These are phyloP conservation scores for Catharus minimus DNA, from an alignment of 2,113 vertebrate species.

Conservation along the genomic window DNA sequence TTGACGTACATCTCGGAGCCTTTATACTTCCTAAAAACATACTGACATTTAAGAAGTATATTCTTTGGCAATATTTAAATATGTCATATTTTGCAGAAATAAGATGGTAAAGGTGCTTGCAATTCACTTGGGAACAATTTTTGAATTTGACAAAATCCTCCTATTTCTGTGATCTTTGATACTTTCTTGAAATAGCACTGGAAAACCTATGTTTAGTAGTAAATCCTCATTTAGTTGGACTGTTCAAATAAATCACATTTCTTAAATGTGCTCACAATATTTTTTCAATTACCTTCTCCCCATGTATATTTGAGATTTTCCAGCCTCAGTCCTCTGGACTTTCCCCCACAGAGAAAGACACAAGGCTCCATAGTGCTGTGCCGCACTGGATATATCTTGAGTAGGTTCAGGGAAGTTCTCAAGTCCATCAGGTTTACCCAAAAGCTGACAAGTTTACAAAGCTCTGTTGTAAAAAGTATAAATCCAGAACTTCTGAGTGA, in stretches of 20 bases:
- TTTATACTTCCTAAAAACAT: conserved; percentile 27
- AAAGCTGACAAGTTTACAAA: background rate
- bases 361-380: conserved; percentile 67
- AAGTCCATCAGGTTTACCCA: conserved; percentile 79
- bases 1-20: background rate
- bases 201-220: background rate
- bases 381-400: conserved; percentile 69
- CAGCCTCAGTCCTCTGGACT: conserved; percentile 78
- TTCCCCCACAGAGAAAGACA: conserved; percentile 65
- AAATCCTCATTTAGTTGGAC: background rate
- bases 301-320: conserved; percentile 78
- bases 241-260: background rate
- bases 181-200: conserved; percentile 45
- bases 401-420: conserved; percentile 76
- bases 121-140: conserved; percentile 33
- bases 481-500: background rate
- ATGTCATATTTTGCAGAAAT: background rate
- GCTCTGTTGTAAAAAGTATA: background rate
- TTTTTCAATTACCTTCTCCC: conserved; percentile 71
- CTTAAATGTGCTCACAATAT: background rate
- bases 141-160: conserved; percentile 25
- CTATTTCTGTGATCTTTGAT: conserved; percentile 40
- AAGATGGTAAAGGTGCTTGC: conserved; percentile 10
- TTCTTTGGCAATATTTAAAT: conserved; percentile 27
- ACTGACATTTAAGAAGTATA: conserved; percentile 39